A percentile compares a stretch with the other conserved stretches of the same genome.
These are phyloP conservation scores for Pheosia tremula DNA, from an alignment of 2,888 invertebrate species.

Conservation along the genomic window DNA sequence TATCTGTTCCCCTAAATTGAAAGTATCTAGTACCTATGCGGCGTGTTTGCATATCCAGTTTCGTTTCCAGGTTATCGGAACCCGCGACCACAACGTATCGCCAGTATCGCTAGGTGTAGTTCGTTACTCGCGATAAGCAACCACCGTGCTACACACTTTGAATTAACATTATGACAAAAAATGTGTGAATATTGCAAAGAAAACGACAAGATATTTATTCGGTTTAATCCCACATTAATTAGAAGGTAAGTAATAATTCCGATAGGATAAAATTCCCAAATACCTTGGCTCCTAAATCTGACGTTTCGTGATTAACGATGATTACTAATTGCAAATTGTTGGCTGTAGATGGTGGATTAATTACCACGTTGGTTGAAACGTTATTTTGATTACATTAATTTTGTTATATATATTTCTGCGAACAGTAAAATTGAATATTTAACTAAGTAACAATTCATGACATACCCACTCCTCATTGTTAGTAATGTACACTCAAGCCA, in stretches of 20 bases:
- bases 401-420: not conserved
- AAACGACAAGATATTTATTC: not conserved
- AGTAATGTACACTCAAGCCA: not conserved
- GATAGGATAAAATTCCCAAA: not conserved
- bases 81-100: not conserved
- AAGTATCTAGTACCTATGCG: not conserved
- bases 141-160: not conserved
- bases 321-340: conserved; percentile 1
- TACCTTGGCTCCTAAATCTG: not conserved
- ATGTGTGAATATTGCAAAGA: not conserved
- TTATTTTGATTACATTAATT: not conserved
- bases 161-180: not conserved
- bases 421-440: not conserved
- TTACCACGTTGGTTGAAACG: not conserved
- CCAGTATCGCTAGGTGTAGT: not conserved
- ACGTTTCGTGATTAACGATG: conserved; percentile 3
- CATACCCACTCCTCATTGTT: not conserved
- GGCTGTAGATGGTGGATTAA: not conserved
- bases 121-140: not conserved
- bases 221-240: not conserved
- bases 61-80: conserved; percentile 21
- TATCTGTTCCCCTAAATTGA: no score
- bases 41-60: conserved; percentile 32
- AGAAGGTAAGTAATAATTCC: not conserved
- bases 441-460: not conserved